These are phyloP conservation scores for Callospermophilus lateralis DNA, from an alignment of 2,113 vertebrate species.

Conservation along the genomic window DNA sequence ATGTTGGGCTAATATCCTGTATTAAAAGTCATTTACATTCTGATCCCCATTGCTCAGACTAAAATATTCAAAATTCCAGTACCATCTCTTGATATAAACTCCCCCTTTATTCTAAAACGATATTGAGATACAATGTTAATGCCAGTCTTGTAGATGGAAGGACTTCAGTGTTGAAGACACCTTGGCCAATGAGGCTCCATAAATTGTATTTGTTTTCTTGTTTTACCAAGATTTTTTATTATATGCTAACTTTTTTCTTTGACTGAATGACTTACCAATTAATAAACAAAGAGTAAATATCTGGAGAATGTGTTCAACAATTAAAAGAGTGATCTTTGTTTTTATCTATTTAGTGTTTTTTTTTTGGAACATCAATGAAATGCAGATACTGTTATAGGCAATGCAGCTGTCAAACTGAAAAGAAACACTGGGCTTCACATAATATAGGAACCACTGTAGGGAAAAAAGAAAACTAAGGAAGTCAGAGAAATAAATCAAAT, in stretches of 20 bases:
- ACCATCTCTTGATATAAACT: not conserved
- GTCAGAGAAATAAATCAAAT: not conserved
- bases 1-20: not conserved
- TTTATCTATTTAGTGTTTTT: slow-evolving; percentile 5
- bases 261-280: not conserved
- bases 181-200: not conserved
- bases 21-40: slow-evolving; percentile 29
- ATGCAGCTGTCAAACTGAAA: not conserved
- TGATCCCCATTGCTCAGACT: not conserved
- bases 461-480: not conserved
- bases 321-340: not conserved
- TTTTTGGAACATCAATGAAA: not conserved
- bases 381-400: not conserved
- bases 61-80: slow-evolving; percentile 14
- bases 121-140: not conserved
- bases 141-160: not conserved
- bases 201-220: not conserved
- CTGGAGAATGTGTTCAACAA: not conserved
- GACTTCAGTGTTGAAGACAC: not conserved
- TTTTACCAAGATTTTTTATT: not conserved
- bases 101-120: not conserved
- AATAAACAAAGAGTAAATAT: not conserved
- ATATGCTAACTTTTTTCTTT: not conserved
- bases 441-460: not conserved
- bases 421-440: not conserved